Base-by-base conservation (phyloP, 92 coral and sea anemone genomes). In the Zoanthus sociatus region DNA sequence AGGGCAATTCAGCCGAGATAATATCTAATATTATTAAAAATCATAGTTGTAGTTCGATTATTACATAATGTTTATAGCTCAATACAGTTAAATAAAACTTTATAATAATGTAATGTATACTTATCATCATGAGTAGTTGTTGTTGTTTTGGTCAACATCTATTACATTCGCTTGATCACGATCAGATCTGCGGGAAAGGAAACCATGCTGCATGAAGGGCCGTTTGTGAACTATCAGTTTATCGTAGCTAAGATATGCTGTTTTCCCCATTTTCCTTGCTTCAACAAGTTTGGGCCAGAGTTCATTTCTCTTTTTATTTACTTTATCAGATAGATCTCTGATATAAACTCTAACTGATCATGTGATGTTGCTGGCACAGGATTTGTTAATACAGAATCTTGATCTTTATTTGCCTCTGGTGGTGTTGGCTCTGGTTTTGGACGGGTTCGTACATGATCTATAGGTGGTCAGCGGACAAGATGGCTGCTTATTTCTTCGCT, bases 401-500 rank as follows among this genome's bases (percentile, higher is more conserved):
- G 51, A 18, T 71, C 50, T 32, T 71, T 71, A 18, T 17, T 71
- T 71, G 76, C 76, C 53, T 60, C 83, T 72, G 42, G 42, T 37
- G 42, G 42, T 37, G 42, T 37, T 37, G 42, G 42, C 42, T 37
- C 42, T 37, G 73, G 32, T 21, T 60, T 45, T 9, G 64, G 71
- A 46, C 83, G 87, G 70, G 48, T 18, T 81, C 88, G 84, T 50
- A 90, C 63, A 72, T 89, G 90, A 89, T 92, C 92, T 70, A 26
- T 26, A 26, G 26, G 0, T 26, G 26, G 26, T 26, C 26, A 26
- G 26, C 26, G 26, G 26, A 26, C 26, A 26, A 26, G 26, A 26
- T 26, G 26, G 26, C 26, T 26, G 26, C 26, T 26, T 26, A 26
- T 26, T 26, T 26, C 26, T 26, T 26, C 26, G 26, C 26, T 26